Evolutionary conservation across 23 tunicate species (phyloP).

Genomic region (Phallusia fumigata): DNA sequence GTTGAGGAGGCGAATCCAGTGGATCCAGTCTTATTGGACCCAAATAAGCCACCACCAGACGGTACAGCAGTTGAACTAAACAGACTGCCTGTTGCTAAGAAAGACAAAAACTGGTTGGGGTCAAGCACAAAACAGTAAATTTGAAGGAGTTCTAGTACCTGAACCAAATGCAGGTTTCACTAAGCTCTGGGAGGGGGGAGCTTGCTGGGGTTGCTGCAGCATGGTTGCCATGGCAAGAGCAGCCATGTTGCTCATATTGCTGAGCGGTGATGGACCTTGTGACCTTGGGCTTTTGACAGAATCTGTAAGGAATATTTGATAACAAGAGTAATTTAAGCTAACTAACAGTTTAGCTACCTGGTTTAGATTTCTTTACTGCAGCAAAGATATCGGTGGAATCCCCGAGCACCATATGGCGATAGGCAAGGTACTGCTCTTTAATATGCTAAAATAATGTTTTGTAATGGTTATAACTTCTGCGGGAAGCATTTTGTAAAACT

Average conservation of each 20-base stretch:
- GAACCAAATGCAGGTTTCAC: slow-evolving; percentile 22
- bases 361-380: slow-evolving; percentile 28
- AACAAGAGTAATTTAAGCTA: too few relatives aligned
- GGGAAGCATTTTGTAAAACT: neutral
- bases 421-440: slow-evolving; percentile 80
- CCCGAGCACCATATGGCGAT: slow-evolving; percentile 69
- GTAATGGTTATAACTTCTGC: neutral
- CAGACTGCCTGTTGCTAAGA: slow-evolving; percentile 21
- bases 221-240: slow-evolving; percentile 89
- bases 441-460: slow-evolving; percentile 46
- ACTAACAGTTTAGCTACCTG: neutral
- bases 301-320: neutral
- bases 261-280: slow-evolving; percentile 48
- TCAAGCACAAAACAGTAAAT: neutral
- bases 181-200: slow-evolving; percentile 62
- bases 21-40: neutral
- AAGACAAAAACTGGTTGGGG: neutral
- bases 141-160: neutral
- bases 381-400: slow-evolving; percentile 74
- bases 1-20: neutral
- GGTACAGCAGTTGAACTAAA: slow-evolving; percentile 29
- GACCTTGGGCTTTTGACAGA: slow-evolving; percentile 1
- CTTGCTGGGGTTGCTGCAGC: slow-evolving; percentile 62
- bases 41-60: neutral
- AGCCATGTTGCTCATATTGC: slow-evolving; percentile 81